A percentile compares a stretch with the other conserved stretches of the same genome.
These are phyloP conservation scores for Capromys pilorides DNA, from an alignment of 2,797 vertebrate species.

Conservation along the genomic window DNA sequence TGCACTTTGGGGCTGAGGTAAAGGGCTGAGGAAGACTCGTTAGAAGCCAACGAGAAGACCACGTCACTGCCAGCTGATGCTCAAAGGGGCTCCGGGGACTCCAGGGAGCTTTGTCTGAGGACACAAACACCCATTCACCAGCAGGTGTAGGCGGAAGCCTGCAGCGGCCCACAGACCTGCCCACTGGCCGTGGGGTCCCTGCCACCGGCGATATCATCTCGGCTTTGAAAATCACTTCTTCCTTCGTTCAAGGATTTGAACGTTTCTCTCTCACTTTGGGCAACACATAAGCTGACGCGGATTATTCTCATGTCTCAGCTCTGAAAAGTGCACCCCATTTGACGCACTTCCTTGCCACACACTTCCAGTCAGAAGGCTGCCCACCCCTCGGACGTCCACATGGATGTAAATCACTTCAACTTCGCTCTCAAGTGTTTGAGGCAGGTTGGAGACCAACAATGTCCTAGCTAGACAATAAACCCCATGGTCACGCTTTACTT, in stretches of 20 bases:
- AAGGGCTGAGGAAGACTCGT: constrained; percentile 75
- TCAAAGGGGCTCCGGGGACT: constrained; percentile 79
- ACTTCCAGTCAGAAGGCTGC: constrained; percentile 67
- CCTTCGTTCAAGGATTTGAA: constrained; percentile 80
- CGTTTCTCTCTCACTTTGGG: constrained; percentile 80
- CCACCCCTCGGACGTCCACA: constrained; percentile 67
- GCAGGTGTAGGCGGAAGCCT: constrained; percentile 58
- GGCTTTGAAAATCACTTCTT: constrained; percentile 83
- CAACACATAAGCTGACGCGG: constrained; percentile 76
- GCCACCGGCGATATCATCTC: constrained; percentile 82
- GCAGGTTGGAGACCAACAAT: background rate
- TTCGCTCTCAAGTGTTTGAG: constrained; percentile 66
- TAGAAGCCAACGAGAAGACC: constrained; percentile 72
- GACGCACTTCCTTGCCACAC: constrained; percentile 79
- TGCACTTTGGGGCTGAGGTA: constrained; percentile 80
- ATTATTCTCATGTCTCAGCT: constrained; percentile 74
- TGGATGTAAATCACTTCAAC: constrained; percentile 64
- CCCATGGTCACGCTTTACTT: background rate
- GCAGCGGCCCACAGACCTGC: constrained; percentile 76
- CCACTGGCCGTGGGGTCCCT: constrained; percentile 83
- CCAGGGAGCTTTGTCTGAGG: constrained; percentile 83
- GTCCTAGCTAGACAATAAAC: constrained; percentile 58
- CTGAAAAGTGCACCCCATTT: constrained; percentile 74
- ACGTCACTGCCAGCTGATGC: constrained; percentile 82
- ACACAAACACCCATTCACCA: constrained; percentile 83